phyloP scores from a whole-genome alignment of 2,797 vertebrate genomes.

The Crax fasciolata region DNA sequence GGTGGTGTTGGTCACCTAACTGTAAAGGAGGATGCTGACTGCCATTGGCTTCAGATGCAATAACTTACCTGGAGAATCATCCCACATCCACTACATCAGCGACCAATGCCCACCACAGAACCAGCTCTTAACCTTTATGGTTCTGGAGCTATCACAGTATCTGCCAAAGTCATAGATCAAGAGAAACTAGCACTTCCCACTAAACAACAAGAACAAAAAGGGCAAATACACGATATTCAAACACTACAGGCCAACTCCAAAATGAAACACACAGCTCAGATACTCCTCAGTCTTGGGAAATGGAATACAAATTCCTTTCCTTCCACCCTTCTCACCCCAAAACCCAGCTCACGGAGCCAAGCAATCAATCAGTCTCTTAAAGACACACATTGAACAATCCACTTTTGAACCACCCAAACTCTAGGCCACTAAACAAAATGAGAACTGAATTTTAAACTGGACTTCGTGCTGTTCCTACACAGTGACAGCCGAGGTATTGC shows the following conservation, averaged over 20 bases:
- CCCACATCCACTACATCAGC: background rate
- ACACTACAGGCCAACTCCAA: background rate
- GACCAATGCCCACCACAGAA: background rate
- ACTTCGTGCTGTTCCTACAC: background rate
- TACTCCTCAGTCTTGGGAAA: background rate
- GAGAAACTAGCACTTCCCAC: background rate
- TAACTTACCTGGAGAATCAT: background rate
- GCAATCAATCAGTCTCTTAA: background rate
- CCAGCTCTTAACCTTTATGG: background rate
- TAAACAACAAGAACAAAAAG: background rate
- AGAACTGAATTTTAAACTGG: background rate
- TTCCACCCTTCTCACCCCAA: background rate
- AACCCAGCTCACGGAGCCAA: background rate
- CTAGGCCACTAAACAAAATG: background rate
- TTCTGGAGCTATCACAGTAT: background rate
- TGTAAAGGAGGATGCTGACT: background rate
- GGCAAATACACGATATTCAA: background rate
- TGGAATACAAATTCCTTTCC: background rate
- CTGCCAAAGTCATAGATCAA: background rate
- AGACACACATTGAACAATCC: background rate
- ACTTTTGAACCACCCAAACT: background rate
- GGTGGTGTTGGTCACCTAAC: background rate
- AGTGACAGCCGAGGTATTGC: background rate
- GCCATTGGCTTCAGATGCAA: background rate
- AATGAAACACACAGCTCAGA: background rate